Evolutionary conservation across 2,888 invertebrate genomes (phyloP), one percentile per base, ranked within the genome.

Genomic region (Seira sanloemensis): DNA sequence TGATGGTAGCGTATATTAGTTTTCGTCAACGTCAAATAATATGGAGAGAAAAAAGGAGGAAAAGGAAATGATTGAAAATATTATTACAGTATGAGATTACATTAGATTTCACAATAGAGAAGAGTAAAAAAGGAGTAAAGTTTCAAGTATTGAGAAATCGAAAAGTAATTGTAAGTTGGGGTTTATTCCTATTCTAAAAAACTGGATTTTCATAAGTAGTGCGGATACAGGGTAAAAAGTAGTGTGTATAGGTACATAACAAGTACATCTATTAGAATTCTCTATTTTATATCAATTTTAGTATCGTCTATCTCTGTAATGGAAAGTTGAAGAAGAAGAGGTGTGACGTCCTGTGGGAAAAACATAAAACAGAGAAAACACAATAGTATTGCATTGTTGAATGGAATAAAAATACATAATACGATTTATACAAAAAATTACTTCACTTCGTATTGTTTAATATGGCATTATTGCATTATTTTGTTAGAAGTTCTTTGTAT

Each of bases 271-370:
- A 37, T n/a, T n/a, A 37, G 37, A 37, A 37, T 37, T 37, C 37
- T 12, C 37, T 37, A 37, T 37, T 12, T 37, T 37, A 37, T 37
- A 46, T 65, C 27, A 58, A 66, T 37, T 26, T 86, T 89, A 89
- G 88, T 89, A 89, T 84, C 88, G 88, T 84, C 89, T 89, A 89
- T 89, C 89, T 86, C 89, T 86, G 89, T 89, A 89, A 81, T 89
- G 89, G 86, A 86, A 89, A 88, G 89, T 88, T 86, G 89, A 72
- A 86, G 89, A 89, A 88, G 89, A 89, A 86, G 89, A 88, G 87
- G 88, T 88, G 78, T 89, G 89, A 87, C 89, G 89, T 79, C 89
- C 89, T 89, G 89, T 87, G 87, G 81, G 85, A 88, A 87, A 85
- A 84, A 85, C 79, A 87, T 84, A 88, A 76, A 85, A 81, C 77